Evolutionary conservation across 1,140 invertebrate genomes (phyloP).

Genomic region (Eriosoma lanigerum): DNA sequence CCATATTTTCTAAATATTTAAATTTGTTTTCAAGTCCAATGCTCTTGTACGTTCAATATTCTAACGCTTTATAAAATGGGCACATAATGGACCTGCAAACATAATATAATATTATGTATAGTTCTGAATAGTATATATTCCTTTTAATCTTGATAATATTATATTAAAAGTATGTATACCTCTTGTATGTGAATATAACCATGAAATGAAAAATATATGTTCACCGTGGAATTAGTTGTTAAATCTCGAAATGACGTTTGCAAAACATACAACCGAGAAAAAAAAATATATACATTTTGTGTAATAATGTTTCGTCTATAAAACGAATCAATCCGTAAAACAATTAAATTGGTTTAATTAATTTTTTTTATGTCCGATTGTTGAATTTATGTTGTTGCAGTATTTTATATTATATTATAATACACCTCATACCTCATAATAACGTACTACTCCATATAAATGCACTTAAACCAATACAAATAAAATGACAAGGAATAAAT

Average conservation of each 20-base stretch:
- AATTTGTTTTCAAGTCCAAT: too few relatives aligned
- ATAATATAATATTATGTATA: neutral
- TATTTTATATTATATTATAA: neutral
- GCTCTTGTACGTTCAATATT: too few relatives aligned
- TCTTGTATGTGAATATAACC: neutral
- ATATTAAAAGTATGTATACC: neutral
- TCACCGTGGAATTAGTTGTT: neutral
- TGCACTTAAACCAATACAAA: neutral
- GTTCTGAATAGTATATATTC: neutral
- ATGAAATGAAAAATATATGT: neutral
- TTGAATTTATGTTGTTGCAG: too few relatives aligned
- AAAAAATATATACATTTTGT: neutral
- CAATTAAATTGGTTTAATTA: slow-evolving; percentile 10
- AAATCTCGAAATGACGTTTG: neutral
- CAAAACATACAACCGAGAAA: neutral
- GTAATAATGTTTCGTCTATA: neutral
- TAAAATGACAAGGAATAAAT: neutral
- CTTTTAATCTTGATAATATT: slow-evolving; percentile 6
- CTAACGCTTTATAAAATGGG: neutral
- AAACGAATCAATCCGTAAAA: slow-evolving; percentile 9
- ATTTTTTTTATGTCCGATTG: slow-evolving; percentile 4
- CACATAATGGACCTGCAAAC: neutral
- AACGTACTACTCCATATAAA: neutral
- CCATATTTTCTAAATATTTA: too few relatives aligned
- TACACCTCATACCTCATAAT: neutral